Conservation (phyloP, 1,140 invertebrate genomes). For the Holcopasites calliopsidis region DNA sequence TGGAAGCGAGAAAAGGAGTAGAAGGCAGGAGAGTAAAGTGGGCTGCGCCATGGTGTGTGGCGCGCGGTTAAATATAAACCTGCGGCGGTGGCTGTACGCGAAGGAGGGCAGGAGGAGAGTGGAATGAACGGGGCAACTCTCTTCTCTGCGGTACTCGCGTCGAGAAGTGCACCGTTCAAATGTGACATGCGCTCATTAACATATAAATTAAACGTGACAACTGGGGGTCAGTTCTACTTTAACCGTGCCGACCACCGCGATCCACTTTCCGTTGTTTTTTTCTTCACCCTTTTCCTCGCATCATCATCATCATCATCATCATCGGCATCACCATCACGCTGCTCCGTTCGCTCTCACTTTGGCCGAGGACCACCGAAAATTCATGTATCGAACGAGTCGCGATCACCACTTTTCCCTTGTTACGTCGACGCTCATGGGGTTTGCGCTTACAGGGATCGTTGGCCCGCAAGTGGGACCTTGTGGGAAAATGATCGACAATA, state of each 20-base stretch:
- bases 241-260: slow-evolving; percentile 49
- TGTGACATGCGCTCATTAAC: slow-evolving; percentile 70
- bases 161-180: slow-evolving; percentile 53
- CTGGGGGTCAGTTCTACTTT: slow-evolving; percentile 62
- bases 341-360: not conserved
- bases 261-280: slow-evolving; percentile 35
- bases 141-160: slow-evolving; percentile 14
- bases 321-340: not conserved
- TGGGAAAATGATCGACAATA: too few relatives aligned
- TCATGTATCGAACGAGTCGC: not conserved
- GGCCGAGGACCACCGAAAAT: not conserved
- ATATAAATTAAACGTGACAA: slow-evolving; percentile 72
- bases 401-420: slow-evolving; percentile 1
- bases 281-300: not conserved
- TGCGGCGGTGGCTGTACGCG: slow-evolving; percentile 32
- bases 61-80: slow-evolving; percentile 67
- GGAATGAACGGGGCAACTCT: slow-evolving; percentile 60
- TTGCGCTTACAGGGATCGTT: not conserved
- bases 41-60: slow-evolving; percentile 62
- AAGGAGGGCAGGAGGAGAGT: slow-evolving; percentile 48
- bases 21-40: slow-evolving; percentile 57
- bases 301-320: not conserved
- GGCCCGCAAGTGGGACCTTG: too few relatives aligned
- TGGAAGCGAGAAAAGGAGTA: slow-evolving; percentile 35
- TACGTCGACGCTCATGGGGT: not conserved